Evolutionary conservation across 2,113 vertebrate genomes (phyloP).

Genomic region (Pagrus major): DNA sequence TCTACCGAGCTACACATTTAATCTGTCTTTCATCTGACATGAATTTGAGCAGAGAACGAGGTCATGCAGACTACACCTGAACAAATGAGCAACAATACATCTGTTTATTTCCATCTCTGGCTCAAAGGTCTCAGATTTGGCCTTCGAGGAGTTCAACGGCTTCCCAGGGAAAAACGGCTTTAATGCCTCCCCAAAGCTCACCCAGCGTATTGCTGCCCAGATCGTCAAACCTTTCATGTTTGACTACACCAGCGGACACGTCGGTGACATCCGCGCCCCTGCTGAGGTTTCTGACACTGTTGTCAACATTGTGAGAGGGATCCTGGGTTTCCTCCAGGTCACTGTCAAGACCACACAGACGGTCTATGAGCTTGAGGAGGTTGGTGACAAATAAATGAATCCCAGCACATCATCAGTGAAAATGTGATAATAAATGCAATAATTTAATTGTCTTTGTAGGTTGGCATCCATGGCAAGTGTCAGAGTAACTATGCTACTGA

Average conservation of each 20-base stretch:
- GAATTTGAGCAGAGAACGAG: not conserved
- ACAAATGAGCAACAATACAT: not conserved
- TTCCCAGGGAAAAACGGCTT: slow-evolving; percentile 68
- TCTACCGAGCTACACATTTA: too few species aligned
- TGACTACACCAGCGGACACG: slow-evolving; percentile 72
- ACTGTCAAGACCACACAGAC: slow-evolving; percentile 83
- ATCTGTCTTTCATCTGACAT: not conserved
- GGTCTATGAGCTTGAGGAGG: slow-evolving; percentile 84
- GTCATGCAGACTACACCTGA: not conserved
- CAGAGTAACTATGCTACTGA: slow-evolving; percentile 77
- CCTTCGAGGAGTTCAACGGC: slow-evolving; percentile 83
- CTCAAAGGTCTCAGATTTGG: slow-evolving; percentile 76
- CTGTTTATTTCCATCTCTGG: not conserved
- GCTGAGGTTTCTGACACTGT: slow-evolving; percentile 72
- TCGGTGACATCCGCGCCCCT: slow-evolving; percentile 72
- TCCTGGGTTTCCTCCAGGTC: slow-evolving; percentile 81
- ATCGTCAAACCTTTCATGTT: slow-evolving; percentile 80
- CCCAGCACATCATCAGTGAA: not conserved
- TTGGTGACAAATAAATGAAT: not conserved
- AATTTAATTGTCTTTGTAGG: slow-evolving; percentile 55
- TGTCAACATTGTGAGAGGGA: slow-evolving; percentile 85
- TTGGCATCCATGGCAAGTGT: slow-evolving; percentile 82
- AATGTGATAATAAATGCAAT: not conserved
- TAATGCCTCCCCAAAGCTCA: slow-evolving; percentile 64
- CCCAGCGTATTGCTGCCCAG: slow-evolving; percentile 66